Conservation (phyloP, 2,797 vertebrate genomes). For the Darevskia nairensis region DNA sequence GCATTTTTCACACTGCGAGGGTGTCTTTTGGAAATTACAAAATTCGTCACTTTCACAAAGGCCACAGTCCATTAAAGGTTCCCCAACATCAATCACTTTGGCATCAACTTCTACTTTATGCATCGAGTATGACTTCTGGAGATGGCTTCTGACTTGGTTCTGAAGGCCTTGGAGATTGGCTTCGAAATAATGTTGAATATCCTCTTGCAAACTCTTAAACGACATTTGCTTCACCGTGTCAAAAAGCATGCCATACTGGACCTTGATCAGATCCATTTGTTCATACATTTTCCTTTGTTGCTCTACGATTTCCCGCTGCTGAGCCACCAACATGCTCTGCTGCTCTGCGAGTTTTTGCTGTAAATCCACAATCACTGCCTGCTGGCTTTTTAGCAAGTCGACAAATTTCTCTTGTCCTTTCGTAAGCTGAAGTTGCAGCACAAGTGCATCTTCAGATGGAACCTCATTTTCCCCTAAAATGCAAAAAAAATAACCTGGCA, state of each 20-base stretch:
- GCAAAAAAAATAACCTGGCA: conserved; percentile 27
- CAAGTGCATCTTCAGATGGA: conserved; percentile 87
- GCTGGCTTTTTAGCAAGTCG: conserved; percentile 85
- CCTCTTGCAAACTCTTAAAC: conserved; percentile 86
- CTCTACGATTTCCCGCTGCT: conserved; percentile 86
- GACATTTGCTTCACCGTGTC: conserved; percentile 88
- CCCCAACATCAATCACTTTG: conserved; percentile 83
- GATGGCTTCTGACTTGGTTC: conserved; percentile 86
- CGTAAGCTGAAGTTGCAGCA: conserved; percentile 87
- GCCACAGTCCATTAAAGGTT: conserved; percentile 80
- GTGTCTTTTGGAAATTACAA: conserved; percentile 87
- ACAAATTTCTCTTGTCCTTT: conserved; percentile 91
- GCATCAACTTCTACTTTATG: conserved; percentile 85
- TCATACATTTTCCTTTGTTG: conserved; percentile 90
- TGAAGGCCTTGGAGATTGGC: conserved; percentile 86
- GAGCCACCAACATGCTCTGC: conserved; percentile 83
- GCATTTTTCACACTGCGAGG: conserved; percentile 86
- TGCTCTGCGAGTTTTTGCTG: conserved; percentile 88
- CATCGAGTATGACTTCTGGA: conserved; percentile 86
- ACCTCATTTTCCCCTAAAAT: conserved; percentile 89
- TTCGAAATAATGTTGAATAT: conserved; percentile 90
- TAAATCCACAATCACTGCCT: conserved; percentile 84
- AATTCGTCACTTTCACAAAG: conserved; percentile 85
- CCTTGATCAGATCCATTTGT: conserved; percentile 89
- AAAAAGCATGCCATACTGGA: conserved; percentile 86